Conservation (phyloP, 1,140 invertebrate genomes). For the Coelopa frigida region DNA sequence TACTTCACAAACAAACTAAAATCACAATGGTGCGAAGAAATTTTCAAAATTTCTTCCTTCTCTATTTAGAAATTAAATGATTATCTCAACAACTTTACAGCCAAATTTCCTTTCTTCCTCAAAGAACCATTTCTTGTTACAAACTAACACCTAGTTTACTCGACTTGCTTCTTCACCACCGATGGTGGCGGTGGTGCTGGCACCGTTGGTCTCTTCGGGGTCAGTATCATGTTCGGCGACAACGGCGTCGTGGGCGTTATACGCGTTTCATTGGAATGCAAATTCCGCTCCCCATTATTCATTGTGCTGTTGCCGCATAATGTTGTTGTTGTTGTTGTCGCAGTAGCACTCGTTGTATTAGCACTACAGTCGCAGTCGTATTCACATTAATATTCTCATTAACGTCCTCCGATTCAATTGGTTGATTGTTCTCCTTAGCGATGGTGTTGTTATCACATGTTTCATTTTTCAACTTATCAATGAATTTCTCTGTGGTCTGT, state of each 20-base stretch:
- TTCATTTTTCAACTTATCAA: constrained; percentile 32
- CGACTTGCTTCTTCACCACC: constrained; percentile 11
- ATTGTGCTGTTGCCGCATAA: constrained; percentile 9
- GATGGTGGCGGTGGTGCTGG: constrained; percentile 36
- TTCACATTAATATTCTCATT: constrained; percentile 6
- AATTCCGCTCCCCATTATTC: too few relatives aligned
- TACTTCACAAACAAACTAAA: too few relatives aligned
- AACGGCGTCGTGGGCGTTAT: constrained; percentile 32
- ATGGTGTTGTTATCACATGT: constrained; percentile 23
- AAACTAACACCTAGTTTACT: too few relatives aligned
- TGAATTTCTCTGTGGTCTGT: constrained; percentile 32
- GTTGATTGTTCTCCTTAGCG: constrained; percentile 3
- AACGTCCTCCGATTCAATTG: constrained; percentile 1
- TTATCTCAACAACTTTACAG: too few relatives aligned
- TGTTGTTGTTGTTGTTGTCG: constrained; percentile 1
- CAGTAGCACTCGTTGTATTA: not conserved
- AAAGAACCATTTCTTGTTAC: too few relatives aligned
- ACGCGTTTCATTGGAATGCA: too few relatives aligned
- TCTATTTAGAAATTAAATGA: too few relatives aligned
- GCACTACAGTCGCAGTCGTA: not conserved
- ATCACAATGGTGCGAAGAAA: too few relatives aligned
- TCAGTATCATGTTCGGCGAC: constrained; percentile 39
- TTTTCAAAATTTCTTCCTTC: too few relatives aligned
- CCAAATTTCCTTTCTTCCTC: too few relatives aligned
- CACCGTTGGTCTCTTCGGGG: constrained; percentile 39